Conservation (phyloP, 2,888 invertebrate genomes). For the Stomorhina lunata region DNA sequence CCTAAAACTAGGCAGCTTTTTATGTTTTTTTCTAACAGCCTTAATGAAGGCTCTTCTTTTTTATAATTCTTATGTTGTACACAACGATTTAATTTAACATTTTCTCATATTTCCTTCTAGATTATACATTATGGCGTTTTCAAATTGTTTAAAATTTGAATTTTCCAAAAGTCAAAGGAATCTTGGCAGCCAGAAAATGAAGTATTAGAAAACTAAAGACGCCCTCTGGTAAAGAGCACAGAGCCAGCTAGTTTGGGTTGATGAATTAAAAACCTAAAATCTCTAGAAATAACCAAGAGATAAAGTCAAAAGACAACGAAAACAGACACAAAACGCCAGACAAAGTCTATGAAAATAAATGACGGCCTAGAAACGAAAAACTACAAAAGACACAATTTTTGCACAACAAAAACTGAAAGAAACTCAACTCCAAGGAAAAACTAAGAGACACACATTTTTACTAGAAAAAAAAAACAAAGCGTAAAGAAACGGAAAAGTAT, state of each 20-base stretch:
- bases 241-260: too few species aligned
- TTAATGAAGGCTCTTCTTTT: too few species aligned
- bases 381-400: background rate
- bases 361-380: conserved; percentile 22
- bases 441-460: background rate
- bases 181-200: background rate
- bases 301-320: conserved; percentile 1
- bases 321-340: conserved; percentile 1
- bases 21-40: too few species aligned
- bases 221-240: conserved; percentile 10
- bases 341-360: conserved; percentile 45
- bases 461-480: too few species aligned
- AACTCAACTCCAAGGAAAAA: conserved; percentile 13
- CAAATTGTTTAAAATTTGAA: conserved; percentile 6
- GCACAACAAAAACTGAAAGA: conserved; percentile 2
- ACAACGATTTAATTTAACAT: too few species aligned
- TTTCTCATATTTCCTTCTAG: conserved; percentile 22
- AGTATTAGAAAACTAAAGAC: background rate
- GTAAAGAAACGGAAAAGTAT: too few species aligned
- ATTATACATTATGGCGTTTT: conserved; percentile 27
- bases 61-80: too few species aligned
- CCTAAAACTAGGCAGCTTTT: too few species aligned
- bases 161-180: background rate
- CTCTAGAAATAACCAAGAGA: background rate
- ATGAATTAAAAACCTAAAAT: conserved; percentile 19